phyloP scores from a whole-genome alignment of 1,140 invertebrate species.

The Drosophila ohnishii region DNA sequence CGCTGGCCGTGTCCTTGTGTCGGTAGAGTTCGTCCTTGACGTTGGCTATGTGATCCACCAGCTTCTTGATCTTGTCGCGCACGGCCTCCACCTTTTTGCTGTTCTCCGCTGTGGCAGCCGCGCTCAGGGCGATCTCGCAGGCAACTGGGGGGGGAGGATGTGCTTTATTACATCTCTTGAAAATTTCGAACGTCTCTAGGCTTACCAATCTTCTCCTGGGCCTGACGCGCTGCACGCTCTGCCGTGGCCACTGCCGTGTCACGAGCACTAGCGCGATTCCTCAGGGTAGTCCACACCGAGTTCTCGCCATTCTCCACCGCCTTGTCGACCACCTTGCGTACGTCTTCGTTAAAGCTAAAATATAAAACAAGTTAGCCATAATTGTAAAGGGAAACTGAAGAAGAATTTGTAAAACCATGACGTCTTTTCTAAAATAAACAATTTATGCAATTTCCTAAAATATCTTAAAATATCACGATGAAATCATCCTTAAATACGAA shows the following conservation, averaged over 20 bases:
- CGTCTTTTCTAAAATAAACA: constrained; percentile 9
- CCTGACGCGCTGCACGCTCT: constrained; percentile 83
- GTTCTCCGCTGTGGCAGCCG: constrained; percentile 83
- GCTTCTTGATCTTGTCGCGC: constrained; percentile 86
- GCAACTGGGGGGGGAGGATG: constrained; percentile 19
- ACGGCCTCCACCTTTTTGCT: constrained; percentile 83
- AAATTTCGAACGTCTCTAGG: background rate
- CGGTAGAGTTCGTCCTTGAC: constrained; percentile 86
- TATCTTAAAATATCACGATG: background rate
- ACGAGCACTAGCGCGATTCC: constrained; percentile 85
- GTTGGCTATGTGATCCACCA: constrained; percentile 85
- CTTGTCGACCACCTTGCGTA: constrained; percentile 86
- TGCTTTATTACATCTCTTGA: background rate
- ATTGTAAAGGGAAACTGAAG: background rate
- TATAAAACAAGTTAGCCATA: background rate
- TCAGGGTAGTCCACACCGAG: constrained; percentile 85
- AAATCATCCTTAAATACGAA: constrained; percentile 6
- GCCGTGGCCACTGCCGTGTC: constrained; percentile 84
- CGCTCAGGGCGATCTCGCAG: constrained; percentile 84
- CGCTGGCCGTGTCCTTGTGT: constrained; percentile 84
- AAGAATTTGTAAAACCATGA: background rate
- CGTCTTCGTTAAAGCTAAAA: constrained; percentile 85
- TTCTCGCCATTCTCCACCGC: constrained; percentile 85
- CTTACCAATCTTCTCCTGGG: constrained; percentile 76
- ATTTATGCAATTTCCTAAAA: background rate